Percentiles rank a stretch among this genome's conserved stretches.
Evolutionary conservation across 2,888 invertebrate species (phyloP).

Genomic region (Polietes domitor): DNA sequence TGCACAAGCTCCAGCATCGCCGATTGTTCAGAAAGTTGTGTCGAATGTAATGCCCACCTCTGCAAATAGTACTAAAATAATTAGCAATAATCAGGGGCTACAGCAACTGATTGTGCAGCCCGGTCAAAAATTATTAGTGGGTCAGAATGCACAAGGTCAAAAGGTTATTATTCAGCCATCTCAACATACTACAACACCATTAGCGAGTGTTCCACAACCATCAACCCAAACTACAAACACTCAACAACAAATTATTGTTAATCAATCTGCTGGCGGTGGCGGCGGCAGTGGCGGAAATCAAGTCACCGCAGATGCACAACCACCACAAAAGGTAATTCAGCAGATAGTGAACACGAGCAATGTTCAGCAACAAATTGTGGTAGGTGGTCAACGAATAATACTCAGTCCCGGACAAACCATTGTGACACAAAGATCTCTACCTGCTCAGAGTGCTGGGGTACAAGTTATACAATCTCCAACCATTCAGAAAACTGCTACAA

Average conservation of each 20-base stretch:
- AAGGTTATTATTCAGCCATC: conserved; percentile 79
- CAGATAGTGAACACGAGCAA: conserved; percentile 80
- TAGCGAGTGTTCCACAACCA: conserved; percentile 65
- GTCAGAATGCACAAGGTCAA: conserved; percentile 79
- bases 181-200: conserved; percentile 71
- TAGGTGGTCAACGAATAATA: conserved; percentile 80
- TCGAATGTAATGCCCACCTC: conserved; percentile 64
- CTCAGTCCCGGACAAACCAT: conserved; percentile 80
- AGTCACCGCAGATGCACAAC: conserved; percentile 65
- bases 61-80: conserved; percentile 67
- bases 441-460: conserved; percentile 74
- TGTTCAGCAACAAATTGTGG: conserved; percentile 80
- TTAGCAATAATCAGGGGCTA: conserved; percentile 71
- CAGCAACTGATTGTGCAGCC: conserved; percentile 79
- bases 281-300: too few relatives aligned
- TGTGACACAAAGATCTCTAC: conserved; percentile 78
- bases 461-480: conserved; percentile 72
- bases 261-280: conserved; percentile 65
- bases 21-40: conserved; percentile 69
- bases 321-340: conserved; percentile 80
- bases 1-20: conserved; percentile 67
- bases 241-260: conserved; percentile 73
- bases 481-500: conserved; percentile 65
- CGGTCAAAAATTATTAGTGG: conserved; percentile 78
- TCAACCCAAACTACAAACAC: conserved; percentile 61